Conservation (phyloP, 1,140 invertebrate genomes). For the Drosophila ambigua region DNA sequence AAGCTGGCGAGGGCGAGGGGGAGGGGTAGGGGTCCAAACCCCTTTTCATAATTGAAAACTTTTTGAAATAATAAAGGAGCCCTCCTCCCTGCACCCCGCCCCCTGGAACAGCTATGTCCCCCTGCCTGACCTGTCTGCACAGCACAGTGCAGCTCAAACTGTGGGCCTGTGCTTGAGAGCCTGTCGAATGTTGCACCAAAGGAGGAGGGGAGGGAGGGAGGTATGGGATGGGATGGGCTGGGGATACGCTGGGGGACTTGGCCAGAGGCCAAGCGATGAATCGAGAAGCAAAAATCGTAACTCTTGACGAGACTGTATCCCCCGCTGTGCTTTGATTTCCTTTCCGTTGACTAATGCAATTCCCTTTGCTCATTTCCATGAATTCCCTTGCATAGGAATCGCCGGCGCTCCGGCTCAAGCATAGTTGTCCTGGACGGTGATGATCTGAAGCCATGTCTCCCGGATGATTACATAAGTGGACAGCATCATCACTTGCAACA, state of each 20-base stretch:
- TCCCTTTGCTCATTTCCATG: constrained; percentile 1
- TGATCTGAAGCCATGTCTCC: constrained; percentile 84
- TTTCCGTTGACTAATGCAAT: neutral
- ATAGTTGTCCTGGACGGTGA: constrained; percentile 88
- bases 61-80: constrained; percentile 53
- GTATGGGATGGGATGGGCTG: too few species aligned
- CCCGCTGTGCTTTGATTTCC: neutral
- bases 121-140: neutral
- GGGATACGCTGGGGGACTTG: too few species aligned
- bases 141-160: constrained; percentile 18
- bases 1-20: too few species aligned
- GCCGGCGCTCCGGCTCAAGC: constrained; percentile 88
- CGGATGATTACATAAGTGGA: constrained; percentile 83
- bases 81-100: neutral
- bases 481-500: constrained; percentile 60
- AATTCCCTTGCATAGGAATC: constrained; percentile 84
- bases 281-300: too few species aligned
- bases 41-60: constrained; percentile 20
- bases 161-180: constrained; percentile 27
- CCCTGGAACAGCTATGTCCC: neutral
- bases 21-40: neutral
- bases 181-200: neutral
- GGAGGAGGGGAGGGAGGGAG: too few species aligned
- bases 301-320: too few species aligned
- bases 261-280: too few species aligned